Percentiles rank a stretch among this genome's conserved stretches.
phyloP scores from a whole-genome alignment of 2,113 vertebrate genomes.

The Oryzias woworae region DNA sequence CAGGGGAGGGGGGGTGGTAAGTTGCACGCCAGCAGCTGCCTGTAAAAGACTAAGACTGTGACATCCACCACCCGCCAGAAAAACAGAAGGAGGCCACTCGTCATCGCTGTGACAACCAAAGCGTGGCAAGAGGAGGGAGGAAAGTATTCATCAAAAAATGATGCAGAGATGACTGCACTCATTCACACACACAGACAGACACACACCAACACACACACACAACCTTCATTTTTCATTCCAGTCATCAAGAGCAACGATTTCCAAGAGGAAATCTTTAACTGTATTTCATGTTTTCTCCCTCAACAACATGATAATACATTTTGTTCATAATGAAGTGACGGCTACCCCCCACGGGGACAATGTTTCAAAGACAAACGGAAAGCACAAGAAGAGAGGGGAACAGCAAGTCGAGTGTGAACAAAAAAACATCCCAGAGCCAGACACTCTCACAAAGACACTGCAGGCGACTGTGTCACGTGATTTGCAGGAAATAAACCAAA shows the following conservation, averaged over 20 bases:
- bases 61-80: slow-evolving; percentile 50
- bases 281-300: slow-evolving; percentile 31
- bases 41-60: slow-evolving; percentile 36
- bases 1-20: not conserved
- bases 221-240: slow-evolving; percentile 60
- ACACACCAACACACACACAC: slow-evolving; percentile 28
- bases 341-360: slow-evolving; percentile 32
- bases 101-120: slow-evolving; percentile 62
- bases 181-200: slow-evolving; percentile 21
- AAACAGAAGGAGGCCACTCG: slow-evolving; percentile 67
- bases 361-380: slow-evolving; percentile 35
- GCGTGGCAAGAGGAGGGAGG: slow-evolving; percentile 52
- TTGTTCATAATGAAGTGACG: slow-evolving; percentile 52
- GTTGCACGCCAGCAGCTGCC: slow-evolving; percentile 43
- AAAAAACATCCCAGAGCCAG: slow-evolving; percentile 26
- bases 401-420: slow-evolving; percentile 49
- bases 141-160: slow-evolving; percentile 67
- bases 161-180: slow-evolving; percentile 52
- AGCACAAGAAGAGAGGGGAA: slow-evolving; percentile 20
- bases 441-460: slow-evolving; percentile 18
- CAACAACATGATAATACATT: slow-evolving; percentile 47
- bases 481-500: slow-evolving; percentile 16
- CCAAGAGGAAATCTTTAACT: slow-evolving; percentile 49
- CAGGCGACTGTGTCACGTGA: slow-evolving; percentile 16
- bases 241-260: slow-evolving; percentile 56